Percentiles rank a stretch among this genome's conserved stretches.
These are phyloP conservation scores for Cheumatopsyche charites DNA, from an alignment of 1,140 invertebrate species.

Conservation along the genomic window DNA sequence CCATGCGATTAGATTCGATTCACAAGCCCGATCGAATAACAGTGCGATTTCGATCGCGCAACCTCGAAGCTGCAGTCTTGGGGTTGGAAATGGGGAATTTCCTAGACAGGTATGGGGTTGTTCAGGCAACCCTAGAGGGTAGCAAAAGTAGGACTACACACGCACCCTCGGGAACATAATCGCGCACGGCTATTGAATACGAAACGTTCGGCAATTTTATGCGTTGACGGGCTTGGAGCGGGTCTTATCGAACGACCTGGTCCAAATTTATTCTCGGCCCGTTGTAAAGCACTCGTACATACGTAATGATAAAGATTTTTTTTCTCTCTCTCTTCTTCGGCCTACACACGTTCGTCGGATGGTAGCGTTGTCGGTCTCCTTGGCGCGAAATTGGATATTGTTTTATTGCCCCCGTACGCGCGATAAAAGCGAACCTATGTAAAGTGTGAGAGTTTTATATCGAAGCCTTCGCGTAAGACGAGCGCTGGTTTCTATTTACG, in stretches of 20 bases:
- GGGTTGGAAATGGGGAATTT: too few species aligned
- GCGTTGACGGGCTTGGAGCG: not conserved
- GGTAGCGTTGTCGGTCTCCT: not conserved
- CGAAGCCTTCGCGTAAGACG: too few species aligned
- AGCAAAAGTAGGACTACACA: not conserved
- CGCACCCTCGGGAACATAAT: conserved; percentile 38
- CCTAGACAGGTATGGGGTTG: too few species aligned
- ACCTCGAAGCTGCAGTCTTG: too few species aligned
- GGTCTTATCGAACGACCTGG: not conserved
- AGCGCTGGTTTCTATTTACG: too few species aligned
- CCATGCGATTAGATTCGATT: too few species aligned
- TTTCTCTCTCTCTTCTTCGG: not conserved
- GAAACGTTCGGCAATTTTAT: conserved; percentile 36
- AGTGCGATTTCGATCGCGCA: too few species aligned
- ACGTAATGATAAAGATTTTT: conserved; percentile 32
- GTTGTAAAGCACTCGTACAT: conserved; percentile 15
- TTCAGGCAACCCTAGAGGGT: too few species aligned
- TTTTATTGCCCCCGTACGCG: conserved; percentile 41
- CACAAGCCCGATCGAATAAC: too few species aligned
- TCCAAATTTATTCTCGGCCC: conserved; percentile 11
- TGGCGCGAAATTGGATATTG: conserved; percentile 45
- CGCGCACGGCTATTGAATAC: conserved; percentile 48
- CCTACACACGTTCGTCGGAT: not conserved
- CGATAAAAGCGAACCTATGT: conserved; percentile 25
- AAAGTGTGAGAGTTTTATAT: too few species aligned